Percentiles rank a stretch among this genome's conserved stretches.
These are phyloP conservation scores for Phanerotoma sp. DNA, from an alignment of 2,888 invertebrate genomes.

Conservation along the genomic window DNA sequence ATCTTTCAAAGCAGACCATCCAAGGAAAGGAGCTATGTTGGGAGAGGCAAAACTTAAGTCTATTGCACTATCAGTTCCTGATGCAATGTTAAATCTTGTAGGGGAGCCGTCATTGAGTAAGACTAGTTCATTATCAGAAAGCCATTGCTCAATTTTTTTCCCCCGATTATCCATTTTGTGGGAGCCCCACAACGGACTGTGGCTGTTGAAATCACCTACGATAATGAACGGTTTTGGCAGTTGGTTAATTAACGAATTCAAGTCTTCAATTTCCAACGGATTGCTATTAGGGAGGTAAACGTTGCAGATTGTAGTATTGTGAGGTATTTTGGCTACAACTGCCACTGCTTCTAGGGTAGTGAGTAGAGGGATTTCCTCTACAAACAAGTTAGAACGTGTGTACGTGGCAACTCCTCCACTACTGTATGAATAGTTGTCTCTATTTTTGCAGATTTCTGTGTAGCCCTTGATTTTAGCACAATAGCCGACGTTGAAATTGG, in stretches of 20 bases:
- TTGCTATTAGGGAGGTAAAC: constrained; percentile 31
- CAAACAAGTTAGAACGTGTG: constrained; percentile 4
- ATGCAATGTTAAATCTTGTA: constrained; percentile 26
- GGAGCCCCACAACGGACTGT: constrained; percentile 30
- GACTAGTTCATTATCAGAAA: constrained; percentile 24
- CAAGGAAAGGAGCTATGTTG: not conserved
- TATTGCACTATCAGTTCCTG: constrained; percentile 22
- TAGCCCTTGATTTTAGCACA: constrained; percentile 17
- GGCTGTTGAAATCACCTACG: constrained; percentile 37
- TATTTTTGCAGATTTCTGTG: constrained; percentile 17
- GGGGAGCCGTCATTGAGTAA: constrained; percentile 16
- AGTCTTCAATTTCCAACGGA: constrained; percentile 6
- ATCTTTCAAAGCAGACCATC: constrained; percentile 11
- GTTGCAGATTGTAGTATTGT: constrained; percentile 27
- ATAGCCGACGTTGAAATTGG: constrained; percentile 14
- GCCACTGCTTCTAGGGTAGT: constrained; percentile 29
- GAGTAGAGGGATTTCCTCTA: constrained; percentile 16
- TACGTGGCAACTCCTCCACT: constrained; percentile 27
- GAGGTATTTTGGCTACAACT: constrained; percentile 8
- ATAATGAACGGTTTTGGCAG: constrained; percentile 36
- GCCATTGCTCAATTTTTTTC: constrained; percentile 25
- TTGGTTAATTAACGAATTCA: constrained; percentile 29
- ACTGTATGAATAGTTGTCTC: constrained; percentile 2
- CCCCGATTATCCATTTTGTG: constrained; percentile 23
- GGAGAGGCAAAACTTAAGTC: constrained; percentile 22